These are phyloP conservation scores for Chelonus insularis DNA, from an alignment of 1,140 invertebrate species.

Conservation along the genomic window DNA sequence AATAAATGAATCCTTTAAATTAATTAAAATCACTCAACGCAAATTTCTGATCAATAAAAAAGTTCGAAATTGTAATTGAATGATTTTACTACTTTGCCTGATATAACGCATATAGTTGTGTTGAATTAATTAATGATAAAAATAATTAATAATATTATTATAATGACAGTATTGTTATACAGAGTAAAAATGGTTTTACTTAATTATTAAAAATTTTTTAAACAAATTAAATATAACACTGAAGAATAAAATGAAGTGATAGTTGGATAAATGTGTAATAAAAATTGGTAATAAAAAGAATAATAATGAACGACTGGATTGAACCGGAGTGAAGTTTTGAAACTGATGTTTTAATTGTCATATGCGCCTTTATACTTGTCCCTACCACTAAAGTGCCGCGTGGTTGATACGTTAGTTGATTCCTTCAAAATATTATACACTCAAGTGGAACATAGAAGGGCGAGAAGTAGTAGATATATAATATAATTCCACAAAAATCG, in stretches of 20 bases:
- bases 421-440: background rate
- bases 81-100: conserved; percentile 60
- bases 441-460: background rate
- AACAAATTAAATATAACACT: background rate
- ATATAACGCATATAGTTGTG: conserved; percentile 56
- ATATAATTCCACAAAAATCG: conserved; percentile 23
- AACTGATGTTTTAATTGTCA: conserved; percentile 35
- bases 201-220: background rate
- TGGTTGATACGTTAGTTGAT: background rate
- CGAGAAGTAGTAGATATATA: background rate
- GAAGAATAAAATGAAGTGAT: no score
- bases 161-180: no score
- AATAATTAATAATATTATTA: no score
- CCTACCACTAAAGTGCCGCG: conserved; percentile 20
- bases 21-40: no score
- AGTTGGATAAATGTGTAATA: background rate
- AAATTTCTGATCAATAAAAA: conserved; percentile 41
- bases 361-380: conserved; percentile 31
- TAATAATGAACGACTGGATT: conserved; percentile 19
- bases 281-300: background rate
- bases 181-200: no score
- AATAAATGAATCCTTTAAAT: no score
- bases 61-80: conserved; percentile 63
- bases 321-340: conserved; percentile 30
- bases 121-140: background rate